Percentiles rank a stretch among this genome's conserved stretches.
Evolutionary conservation across 2,888 invertebrate genomes (phyloP).

Genomic region (Xestia ashworthii): DNA sequence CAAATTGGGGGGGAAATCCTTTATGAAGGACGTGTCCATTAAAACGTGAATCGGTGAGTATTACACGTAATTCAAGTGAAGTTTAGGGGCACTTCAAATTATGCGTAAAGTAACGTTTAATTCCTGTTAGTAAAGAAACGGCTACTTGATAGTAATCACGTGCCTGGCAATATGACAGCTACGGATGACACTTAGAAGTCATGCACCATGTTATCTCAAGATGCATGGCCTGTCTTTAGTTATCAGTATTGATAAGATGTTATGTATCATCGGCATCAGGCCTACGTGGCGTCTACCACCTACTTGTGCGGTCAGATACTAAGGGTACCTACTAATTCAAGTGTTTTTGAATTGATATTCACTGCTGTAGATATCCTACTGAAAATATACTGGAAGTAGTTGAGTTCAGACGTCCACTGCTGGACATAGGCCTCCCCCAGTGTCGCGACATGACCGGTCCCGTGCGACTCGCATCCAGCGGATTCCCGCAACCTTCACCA

Average conservation of each 20-base stretch:
- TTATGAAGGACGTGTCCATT: background rate
- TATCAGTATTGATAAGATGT: constrained; percentile 32
- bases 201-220: constrained; percentile 17
- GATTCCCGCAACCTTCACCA: too few species aligned
- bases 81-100: background rate
- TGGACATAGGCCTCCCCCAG: too few species aligned
- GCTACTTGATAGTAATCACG: constrained; percentile 17
- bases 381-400: background rate
- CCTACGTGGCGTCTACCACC: background rate
- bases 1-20: background rate
- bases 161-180: constrained; percentile 10
- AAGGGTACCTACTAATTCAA: background rate
- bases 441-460: too few species aligned
- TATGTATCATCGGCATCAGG: background rate
- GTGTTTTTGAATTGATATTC: constrained; percentile 25
- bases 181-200: constrained; percentile 14
- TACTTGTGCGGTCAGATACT: background rate
- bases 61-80: background rate
- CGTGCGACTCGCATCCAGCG: too few species aligned
- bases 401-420: too few species aligned
- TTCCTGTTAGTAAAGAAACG: background rate
- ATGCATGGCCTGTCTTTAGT: background rate
- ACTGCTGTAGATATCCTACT: constrained; percentile 2
- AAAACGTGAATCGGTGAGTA: background rate
- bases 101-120: constrained; percentile 3